Evolutionary conservation across 37 sponge, comb jelly and placozoan species (phyloP).

Genomic region (Cladorhizidae sp.): DNA sequence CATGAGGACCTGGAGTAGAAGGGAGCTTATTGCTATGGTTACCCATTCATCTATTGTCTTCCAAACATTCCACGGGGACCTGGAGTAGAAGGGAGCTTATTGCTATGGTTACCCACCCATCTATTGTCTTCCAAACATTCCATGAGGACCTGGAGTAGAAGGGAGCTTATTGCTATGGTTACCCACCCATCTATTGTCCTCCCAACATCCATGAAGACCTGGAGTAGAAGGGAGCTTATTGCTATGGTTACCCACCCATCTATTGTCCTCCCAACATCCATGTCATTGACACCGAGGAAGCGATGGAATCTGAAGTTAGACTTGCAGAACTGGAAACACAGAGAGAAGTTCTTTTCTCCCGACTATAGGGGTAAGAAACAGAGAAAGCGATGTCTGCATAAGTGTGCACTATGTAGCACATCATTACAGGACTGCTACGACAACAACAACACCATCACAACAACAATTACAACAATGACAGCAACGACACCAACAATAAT

Average conservation of each 20-base stretch:
- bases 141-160: neutral
- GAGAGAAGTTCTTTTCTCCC: conserved; percentile 44
- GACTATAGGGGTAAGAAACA: conserved; percentile 25
- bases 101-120: too few species aligned
- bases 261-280: conserved; percentile 36
- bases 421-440: too few species aligned
- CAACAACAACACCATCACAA: too few species aligned
- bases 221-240: neutral
- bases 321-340: conserved; percentile 57
- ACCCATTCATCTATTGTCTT: conserved; percentile 57
- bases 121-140: too few species aligned
- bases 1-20: neutral
- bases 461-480: too few species aligned
- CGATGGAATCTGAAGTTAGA: conserved; percentile 76
- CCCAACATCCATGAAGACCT: neutral
- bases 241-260: conserved; percentile 52
- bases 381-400: too few species aligned
- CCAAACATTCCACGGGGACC: conserved; percentile 15
- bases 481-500: too few species aligned
- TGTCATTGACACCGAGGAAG: conserved; percentile 54
- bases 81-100: too few species aligned
- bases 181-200: too few species aligned
- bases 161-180: too few species aligned
- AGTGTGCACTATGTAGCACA: too few species aligned
- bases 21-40: neutral